A percentile compares a stretch with the other conserved stretches of the same genome.
phyloP scores from a whole-genome alignment of 2,888 invertebrate genomes.

The Drosophila niveifrons region DNA sequence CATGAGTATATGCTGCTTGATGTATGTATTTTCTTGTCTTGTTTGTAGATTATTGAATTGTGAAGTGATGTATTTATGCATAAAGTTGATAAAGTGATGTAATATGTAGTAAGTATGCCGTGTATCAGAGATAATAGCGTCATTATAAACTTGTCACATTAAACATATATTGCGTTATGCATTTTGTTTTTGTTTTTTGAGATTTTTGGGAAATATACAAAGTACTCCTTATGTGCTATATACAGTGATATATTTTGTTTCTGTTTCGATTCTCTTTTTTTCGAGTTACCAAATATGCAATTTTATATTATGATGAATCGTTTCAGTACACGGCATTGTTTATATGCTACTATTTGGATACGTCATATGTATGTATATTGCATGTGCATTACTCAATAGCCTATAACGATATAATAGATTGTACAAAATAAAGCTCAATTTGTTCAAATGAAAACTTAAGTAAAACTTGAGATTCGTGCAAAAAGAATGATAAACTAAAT shows the following conservation, averaged over 20 bases:
- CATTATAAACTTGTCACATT: conserved; percentile 23
- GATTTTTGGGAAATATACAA: conserved; percentile 36
- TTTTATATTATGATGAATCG: conserved; percentile 23
- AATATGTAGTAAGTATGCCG: conserved; percentile 47
- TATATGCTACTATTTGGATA: conserved; percentile 75
- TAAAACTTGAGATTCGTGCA: conserved; percentile 63
- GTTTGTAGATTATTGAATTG: conserved; percentile 37
- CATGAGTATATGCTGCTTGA: conserved; percentile 22
- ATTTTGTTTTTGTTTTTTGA: conserved; percentile 6
- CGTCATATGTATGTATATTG: conserved; percentile 60
- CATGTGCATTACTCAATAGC: conserved; percentile 51
- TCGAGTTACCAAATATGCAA: conserved; percentile 30
- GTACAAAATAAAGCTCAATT: conserved; percentile 72
- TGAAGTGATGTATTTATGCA: conserved; percentile 36
- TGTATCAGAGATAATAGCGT: conserved; percentile 33
- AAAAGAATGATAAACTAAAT: conserved; percentile 16
- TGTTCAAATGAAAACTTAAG: conserved; percentile 62
- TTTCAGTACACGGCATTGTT: conserved; percentile 54
- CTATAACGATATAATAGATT: conserved; percentile 44
- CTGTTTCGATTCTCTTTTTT: conserved; percentile 4
- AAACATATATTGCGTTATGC: conserved; percentile 11
- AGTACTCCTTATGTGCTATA: conserved; percentile 35
- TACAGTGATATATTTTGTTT: conserved; percentile 33
- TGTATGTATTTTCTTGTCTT: conserved; percentile 16
- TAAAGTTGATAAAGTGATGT: conserved; percentile 36